Percentiles rank a stretch among this genome's conserved stretches.
These are phyloP conservation scores for Acanthurus tractus DNA, from an alignment of 2,797 vertebrate genomes.

Conservation along the genomic window DNA sequence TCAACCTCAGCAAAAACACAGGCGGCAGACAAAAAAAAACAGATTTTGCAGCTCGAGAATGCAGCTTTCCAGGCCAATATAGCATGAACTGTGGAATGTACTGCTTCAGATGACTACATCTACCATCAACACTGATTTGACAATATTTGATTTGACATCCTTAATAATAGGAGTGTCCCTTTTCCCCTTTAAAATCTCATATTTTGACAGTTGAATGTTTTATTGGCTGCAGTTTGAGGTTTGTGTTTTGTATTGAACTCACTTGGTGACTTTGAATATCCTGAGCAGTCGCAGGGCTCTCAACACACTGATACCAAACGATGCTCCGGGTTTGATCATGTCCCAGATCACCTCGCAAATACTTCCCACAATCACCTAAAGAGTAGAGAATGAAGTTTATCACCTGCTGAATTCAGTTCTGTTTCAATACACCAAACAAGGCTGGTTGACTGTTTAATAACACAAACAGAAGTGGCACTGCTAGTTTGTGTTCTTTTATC, in stretches of 20 bases:
- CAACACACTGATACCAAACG: slow-evolving; percentile 97
- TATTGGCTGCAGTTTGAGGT: neutral
- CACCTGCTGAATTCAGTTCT: neutral
- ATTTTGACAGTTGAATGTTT: neutral
- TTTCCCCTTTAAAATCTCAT: too few relatives aligned
- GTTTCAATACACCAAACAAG: neutral
- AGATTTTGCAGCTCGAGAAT: too few relatives aligned
- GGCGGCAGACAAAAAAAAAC: too few relatives aligned
- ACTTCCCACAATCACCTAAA: slow-evolving; percentile 96
- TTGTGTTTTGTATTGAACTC: slow-evolving; percentile 65
- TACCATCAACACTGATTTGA: too few relatives aligned
- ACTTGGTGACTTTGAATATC: slow-evolving; percentile 99
- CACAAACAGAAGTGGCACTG: neutral
- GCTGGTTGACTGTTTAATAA: neutral
- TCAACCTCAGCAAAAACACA: too few relatives aligned
- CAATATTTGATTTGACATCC: too few relatives aligned
- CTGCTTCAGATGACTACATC: too few relatives aligned
- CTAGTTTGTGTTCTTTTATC: neutral
- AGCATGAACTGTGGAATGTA: too few relatives aligned
- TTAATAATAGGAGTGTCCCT: too few relatives aligned
- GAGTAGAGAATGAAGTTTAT: slow-evolving; percentile 19
- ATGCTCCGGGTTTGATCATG: slow-evolving; percentile 93
- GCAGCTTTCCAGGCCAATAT: too few relatives aligned
- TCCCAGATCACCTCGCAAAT: slow-evolving; percentile 98
- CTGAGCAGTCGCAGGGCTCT: slow-evolving; percentile 93